Conservation (phyloP, 1,140 invertebrate genomes). For the Drosophila sp. region DNA sequence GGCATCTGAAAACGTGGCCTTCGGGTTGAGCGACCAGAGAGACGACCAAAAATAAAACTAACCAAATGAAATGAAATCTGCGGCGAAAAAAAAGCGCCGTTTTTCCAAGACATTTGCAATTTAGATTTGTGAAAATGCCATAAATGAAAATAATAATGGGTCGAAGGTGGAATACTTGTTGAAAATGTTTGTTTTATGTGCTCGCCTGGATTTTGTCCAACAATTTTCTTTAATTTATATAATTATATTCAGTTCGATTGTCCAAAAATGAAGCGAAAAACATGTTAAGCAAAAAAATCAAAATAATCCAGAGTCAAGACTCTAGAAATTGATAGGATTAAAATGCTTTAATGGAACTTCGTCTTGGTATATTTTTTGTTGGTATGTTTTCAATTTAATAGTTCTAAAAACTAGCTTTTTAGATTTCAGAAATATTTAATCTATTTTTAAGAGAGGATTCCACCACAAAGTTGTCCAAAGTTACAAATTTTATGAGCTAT, state of each 20-base stretch:
- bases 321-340: too few relatives aligned
- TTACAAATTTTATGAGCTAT: too few relatives aligned
- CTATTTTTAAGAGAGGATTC: too few relatives aligned
- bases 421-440: too few relatives aligned
- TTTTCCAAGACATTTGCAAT: conserved; percentile 50
- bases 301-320: too few relatives aligned
- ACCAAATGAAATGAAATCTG: conserved; percentile 14
- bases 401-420: too few relatives aligned
- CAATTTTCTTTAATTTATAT: neutral
- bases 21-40: conserved; percentile 50
- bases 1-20: conserved; percentile 66
- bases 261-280: neutral
- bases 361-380: too few relatives aligned
- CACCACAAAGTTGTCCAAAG: too few relatives aligned
- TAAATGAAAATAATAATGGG: conserved; percentile 15
- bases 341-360: too few relatives aligned
- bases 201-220: neutral
- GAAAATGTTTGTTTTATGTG: neutral
- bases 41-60: conserved; percentile 27
- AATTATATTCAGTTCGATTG: neutral
- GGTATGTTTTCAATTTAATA: too few relatives aligned
- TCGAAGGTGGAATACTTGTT: neutral
- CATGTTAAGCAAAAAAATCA: neutral
- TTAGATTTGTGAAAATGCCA: conserved; percentile 48
- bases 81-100: neutral